Conservation (phyloP, 2,888 invertebrate species). For the Mamestra brassicae region DNA sequence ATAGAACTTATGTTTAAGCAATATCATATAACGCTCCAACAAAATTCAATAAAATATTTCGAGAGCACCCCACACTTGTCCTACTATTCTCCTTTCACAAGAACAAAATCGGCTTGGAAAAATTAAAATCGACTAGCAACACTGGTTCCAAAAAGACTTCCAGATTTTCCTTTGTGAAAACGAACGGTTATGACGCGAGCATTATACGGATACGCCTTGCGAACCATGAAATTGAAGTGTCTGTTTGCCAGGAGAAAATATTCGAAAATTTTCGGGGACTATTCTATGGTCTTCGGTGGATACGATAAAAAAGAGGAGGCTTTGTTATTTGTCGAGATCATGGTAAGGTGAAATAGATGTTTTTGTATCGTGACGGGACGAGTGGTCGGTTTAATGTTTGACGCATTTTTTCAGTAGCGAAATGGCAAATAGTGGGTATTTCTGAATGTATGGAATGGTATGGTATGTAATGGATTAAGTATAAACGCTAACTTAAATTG, state of each 20-base stretch:
- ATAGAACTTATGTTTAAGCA: neutral
- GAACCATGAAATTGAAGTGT: constrained; percentile 62
- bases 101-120: constrained; percentile 20
- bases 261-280: constrained; percentile 43
- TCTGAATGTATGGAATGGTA: too few species aligned
- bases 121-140: constrained; percentile 61
- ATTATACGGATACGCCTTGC: constrained; percentile 50
- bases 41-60: neutral
- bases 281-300: neutral
- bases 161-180: constrained; percentile 58
- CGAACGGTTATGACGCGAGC: constrained; percentile 55
- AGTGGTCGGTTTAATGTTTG: constrained; percentile 6
- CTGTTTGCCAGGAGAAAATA: constrained; percentile 47
- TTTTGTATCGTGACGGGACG: constrained; percentile 1
- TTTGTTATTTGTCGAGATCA: constrained; percentile 14
- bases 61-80: neutral
- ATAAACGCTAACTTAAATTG: too few species aligned
- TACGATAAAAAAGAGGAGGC: constrained; percentile 26
- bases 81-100: neutral
- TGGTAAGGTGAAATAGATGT: constrained; percentile 7
- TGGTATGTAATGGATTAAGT: too few species aligned
- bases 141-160: constrained; percentile 43
- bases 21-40: neutral
- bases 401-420: constrained; percentile 3
- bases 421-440: too few species aligned